phyloP scores from a whole-genome alignment of 2,113 vertebrate genomes.

The Pluvianellus socialis region DNA sequence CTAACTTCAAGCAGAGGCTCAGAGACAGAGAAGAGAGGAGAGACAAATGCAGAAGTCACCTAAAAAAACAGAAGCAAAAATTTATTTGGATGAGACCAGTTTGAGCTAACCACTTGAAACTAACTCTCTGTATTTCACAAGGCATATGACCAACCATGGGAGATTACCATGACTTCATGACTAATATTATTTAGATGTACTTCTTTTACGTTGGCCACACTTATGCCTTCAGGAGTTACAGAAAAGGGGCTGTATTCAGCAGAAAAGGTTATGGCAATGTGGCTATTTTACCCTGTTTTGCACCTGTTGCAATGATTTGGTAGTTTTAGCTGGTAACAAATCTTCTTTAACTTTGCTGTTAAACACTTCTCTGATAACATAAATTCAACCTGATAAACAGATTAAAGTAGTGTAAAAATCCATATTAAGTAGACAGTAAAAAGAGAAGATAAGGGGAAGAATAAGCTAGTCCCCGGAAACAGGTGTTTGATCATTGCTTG shows the following conservation, averaged over 20 bases:
- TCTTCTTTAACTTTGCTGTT: background rate
- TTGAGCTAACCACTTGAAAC: background rate
- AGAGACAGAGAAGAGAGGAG: background rate
- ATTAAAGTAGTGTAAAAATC: background rate
- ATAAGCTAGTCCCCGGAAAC: background rate
- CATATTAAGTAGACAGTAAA: background rate
- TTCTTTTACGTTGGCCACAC: background rate
- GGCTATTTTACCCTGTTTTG: background rate
- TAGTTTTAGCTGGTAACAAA: background rate
- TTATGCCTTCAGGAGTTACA: background rate
- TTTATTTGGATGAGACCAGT: background rate
- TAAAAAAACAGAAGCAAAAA: background rate
- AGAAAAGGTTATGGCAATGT: background rate
- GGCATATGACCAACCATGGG: too few species aligned
- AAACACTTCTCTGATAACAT: background rate
- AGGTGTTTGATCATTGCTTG: background rate
- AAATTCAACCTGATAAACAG: background rate
- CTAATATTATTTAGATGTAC: background rate
- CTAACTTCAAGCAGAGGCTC: background rate
- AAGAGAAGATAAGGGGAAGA: background rate
- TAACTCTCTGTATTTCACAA: background rate
- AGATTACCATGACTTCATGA: background rate
- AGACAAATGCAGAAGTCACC: background rate
- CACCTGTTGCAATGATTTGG: background rate
- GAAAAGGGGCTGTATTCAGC: background rate